phyloP scores from a whole-genome alignment of 2,113 vertebrate genomes.

The Trichomycterus rosablanca region DNA sequence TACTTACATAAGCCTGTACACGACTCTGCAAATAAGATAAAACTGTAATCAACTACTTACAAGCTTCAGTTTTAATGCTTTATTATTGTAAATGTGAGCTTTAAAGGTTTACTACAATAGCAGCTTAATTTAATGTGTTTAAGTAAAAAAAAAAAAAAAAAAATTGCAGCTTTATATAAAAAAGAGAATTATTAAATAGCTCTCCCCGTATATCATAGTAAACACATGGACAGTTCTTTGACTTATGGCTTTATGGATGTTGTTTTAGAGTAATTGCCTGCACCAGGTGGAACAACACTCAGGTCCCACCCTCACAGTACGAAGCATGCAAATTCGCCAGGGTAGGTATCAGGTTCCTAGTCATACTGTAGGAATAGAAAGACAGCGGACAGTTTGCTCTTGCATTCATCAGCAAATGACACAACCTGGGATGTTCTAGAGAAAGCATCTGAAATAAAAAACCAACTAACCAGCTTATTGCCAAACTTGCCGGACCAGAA shows the following conservation, averaged over 20 bases:
- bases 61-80: background rate
- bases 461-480: slow-evolving; percentile 22
- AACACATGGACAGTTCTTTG: background rate
- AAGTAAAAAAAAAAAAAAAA: background rate
- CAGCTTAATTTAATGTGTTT: too few relatives aligned
- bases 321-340: slow-evolving; percentile 66
- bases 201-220: background rate
- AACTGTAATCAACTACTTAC: background rate
- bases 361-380: slow-evolving; percentile 47
- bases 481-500: slow-evolving; percentile 28
- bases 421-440: slow-evolving; percentile 45
- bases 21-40: slow-evolving; percentile 18
- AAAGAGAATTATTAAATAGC: background rate
- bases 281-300: slow-evolving; percentile 52
- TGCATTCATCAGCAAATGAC: slow-evolving; percentile 48
- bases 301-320: slow-evolving; percentile 56
- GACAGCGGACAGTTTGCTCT: slow-evolving; percentile 55
- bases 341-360: slow-evolving; percentile 60
- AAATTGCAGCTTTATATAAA: background rate
- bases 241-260: background rate
- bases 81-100: slow-evolving; percentile 2
- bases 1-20: slow-evolving; percentile 32
- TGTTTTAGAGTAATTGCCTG: slow-evolving; percentile 37
- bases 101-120: too few relatives aligned
- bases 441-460: slow-evolving; percentile 58